phyloP scores from a whole-genome alignment of 2,797 vertebrate genomes.

The Sorex maritimensis region DNA sequence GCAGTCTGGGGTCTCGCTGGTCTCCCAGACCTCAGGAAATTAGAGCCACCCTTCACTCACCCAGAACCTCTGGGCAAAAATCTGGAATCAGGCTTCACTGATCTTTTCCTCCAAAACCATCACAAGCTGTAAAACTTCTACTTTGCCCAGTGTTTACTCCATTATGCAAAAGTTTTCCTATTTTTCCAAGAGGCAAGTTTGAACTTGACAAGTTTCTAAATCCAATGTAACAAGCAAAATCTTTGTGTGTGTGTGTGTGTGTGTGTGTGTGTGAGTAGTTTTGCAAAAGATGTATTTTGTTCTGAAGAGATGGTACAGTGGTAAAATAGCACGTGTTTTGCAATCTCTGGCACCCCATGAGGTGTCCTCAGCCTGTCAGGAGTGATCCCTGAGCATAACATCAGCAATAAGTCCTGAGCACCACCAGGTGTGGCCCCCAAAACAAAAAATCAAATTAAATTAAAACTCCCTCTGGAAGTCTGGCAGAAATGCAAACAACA shows the following conservation, averaged over 20 bases:
- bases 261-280: neutral
- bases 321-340: no score
- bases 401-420: no score
- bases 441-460: neutral
- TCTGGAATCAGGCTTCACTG: neutral
- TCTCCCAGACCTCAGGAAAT: neutral
- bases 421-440: no score
- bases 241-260: neutral
- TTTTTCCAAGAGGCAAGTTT: constrained; percentile 30
- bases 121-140: neutral
- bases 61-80: neutral
- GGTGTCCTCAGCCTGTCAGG: no score
- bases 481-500: neutral
- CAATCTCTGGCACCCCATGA: no score
- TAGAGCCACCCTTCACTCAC: neutral
- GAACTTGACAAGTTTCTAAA: constrained; percentile 5
- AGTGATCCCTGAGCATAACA: no score
- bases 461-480: neutral
- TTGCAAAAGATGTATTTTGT: neutral
- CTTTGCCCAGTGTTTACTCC: neutral
- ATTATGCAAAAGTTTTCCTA: no score
- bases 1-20: neutral
- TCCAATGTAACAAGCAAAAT: neutral
- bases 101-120: neutral
- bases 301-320: no score